A percentile compares a stretch with the other conserved stretches of the same genome.
phyloP scores from a whole-genome alignment of 2,888 invertebrate species.

The Parnassius apollo region DNA sequence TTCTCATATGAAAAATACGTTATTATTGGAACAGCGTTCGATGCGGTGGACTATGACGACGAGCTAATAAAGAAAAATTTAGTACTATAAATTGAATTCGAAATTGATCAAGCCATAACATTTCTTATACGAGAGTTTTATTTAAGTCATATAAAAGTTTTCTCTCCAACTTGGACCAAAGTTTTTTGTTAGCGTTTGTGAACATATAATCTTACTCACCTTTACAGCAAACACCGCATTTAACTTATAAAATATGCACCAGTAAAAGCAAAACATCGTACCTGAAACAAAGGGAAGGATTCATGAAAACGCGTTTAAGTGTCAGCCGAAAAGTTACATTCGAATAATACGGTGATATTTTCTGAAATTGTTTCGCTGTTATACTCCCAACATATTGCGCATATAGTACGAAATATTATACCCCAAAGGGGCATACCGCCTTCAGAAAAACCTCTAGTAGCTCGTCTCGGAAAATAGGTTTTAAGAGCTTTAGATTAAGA shows the following conservation, averaged over 20 bases:
- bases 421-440: not conserved
- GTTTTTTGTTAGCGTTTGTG: constrained; percentile 11
- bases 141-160: constrained; percentile 1
- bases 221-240: constrained; percentile 26
- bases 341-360: constrained; percentile 11
- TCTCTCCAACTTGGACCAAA: constrained; percentile 2
- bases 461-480: too few species aligned
- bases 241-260: constrained; percentile 36
- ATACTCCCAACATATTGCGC: not conserved
- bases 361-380: constrained; percentile 1
- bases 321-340: constrained; percentile 41
- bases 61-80: too few species aligned
- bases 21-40: too few species aligned
- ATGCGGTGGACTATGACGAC: too few species aligned
- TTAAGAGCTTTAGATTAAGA: too few species aligned
- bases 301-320: constrained; percentile 48
- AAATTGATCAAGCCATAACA: too few species aligned
- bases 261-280: constrained; percentile 52
- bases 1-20: too few species aligned
- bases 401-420: constrained; percentile 1
- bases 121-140: not conserved
- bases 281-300: constrained; percentile 61
- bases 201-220: constrained; percentile 21
- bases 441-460: too few species aligned
- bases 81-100: too few species aligned